Percentiles rank a stretch among this genome's conserved stretches.
Conservation (phyloP, 2,797 vertebrate species). For the Tragelaphus oryx region DNA sequence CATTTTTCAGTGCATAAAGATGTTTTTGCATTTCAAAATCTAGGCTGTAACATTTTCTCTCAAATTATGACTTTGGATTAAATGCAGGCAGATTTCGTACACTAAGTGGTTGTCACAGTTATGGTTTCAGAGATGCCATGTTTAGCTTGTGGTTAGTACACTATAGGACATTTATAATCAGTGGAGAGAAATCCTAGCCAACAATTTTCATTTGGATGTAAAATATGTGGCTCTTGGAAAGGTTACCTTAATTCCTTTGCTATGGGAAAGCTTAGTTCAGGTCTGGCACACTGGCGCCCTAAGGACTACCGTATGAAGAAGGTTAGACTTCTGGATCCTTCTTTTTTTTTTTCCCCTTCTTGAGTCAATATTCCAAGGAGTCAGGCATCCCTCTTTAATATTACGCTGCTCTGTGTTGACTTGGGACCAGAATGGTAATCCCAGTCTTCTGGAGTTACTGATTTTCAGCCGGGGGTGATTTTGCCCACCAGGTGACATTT, state of each 20-base stretch:
- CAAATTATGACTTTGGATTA: conserved; percentile 23
- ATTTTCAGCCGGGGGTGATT: not conserved
- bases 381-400: not conserved
- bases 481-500: not conserved
- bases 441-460: not conserved
- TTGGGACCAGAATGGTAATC: not conserved
- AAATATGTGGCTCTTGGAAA: conserved; percentile 34
- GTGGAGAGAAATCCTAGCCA: conserved; percentile 23
- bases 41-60: not conserved
- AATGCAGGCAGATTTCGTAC: not conserved
- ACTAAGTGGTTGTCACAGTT: conserved; percentile 6
- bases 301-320: not conserved
- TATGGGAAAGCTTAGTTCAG: not conserved
- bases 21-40: conserved; percentile 23
- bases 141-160: conserved; percentile 60
- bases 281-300: not conserved
- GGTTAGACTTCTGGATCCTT: not conserved
- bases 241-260: not conserved
- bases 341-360: not conserved
- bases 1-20: not conserved
- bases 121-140: conserved; percentile 39
- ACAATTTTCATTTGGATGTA: conserved; percentile 11
- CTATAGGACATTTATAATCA: conserved; percentile 33
- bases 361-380: not conserved
- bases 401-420: not conserved